Conservation (phyloP, 1,140 invertebrate genomes). For the Steinernema khuongi region DNA sequence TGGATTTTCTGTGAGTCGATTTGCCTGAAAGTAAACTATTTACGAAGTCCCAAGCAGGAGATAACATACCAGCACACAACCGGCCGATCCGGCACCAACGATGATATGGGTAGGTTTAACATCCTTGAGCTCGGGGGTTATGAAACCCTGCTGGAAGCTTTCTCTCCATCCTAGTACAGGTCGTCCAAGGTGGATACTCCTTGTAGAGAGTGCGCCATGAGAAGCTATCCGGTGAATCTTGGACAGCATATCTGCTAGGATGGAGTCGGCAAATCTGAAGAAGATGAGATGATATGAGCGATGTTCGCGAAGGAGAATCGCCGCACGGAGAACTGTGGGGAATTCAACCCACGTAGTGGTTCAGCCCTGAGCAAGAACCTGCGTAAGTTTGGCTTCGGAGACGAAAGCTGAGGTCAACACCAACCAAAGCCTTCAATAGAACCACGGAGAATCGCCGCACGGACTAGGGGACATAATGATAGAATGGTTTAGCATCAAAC, state of each 20-base stretch:
- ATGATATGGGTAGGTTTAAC: constrained; percentile 61
- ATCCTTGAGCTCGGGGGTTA: not conserved
- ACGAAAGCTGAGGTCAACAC: too few species aligned
- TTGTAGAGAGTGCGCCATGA: not conserved
- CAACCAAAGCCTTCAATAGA: too few species aligned
- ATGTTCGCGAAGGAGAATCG: not conserved
- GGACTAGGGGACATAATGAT: too few species aligned
- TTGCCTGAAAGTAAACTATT: constrained; percentile 64
- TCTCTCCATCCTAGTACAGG: constrained; percentile 5
- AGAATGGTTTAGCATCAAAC: too few species aligned
- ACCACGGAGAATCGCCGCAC: too few species aligned
- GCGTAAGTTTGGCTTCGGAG: too few species aligned
- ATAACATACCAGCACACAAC: constrained; percentile 74
- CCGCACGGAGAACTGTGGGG: not conserved
- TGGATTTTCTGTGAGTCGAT: constrained; percentile 73
- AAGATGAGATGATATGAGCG: not conserved
- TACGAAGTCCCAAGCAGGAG: constrained; percentile 69
- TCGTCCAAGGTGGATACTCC: not conserved
- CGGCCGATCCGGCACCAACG: constrained; percentile 85
- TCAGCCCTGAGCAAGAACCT: too few species aligned
- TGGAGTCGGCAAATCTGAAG: not conserved
- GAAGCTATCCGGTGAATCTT: not conserved
- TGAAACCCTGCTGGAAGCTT: constrained; percentile 1
- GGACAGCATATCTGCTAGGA: too few species aligned
- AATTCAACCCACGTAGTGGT: not conserved